These are phyloP conservation scores for Danio choprae DNA, from an alignment of 2,797 vertebrate species.

Conservation along the genomic window DNA sequence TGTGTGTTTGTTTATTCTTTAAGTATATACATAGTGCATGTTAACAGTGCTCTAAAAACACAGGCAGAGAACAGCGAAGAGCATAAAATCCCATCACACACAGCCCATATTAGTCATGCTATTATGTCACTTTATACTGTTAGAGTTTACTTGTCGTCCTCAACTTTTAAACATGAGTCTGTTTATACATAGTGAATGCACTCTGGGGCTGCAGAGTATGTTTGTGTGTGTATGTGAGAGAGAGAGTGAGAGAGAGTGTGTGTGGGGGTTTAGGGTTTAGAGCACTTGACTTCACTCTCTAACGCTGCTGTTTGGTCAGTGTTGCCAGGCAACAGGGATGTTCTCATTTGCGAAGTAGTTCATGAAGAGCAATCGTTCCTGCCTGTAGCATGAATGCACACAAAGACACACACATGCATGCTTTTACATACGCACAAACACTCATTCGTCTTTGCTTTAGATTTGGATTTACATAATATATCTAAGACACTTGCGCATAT, in stretches of 20 bases:
- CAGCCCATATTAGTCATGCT: conserved; percentile 13
- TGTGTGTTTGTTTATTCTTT: no score
- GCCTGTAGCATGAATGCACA: conserved; percentile 71
- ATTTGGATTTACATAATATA: conserved; percentile 14
- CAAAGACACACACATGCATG: conserved; percentile 46
- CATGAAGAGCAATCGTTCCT: conserved; percentile 78
- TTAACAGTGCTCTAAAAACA: background rate
- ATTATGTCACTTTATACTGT: conserved; percentile 23
- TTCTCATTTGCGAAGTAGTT: conserved; percentile 78
- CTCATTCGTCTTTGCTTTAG: conserved; percentile 28
- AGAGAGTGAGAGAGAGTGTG: conserved; percentile 59
- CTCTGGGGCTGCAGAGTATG: background rate
- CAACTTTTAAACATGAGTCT: conserved; percentile 42
- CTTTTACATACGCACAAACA: conserved; percentile 49
- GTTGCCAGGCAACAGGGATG: conserved; percentile 81
- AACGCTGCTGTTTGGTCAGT: conserved; percentile 79
- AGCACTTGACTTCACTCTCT: conserved; percentile 79
- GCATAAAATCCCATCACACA: conserved; percentile 6
- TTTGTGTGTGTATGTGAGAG: conserved; percentile 30
- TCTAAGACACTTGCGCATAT: conserved; percentile 21
- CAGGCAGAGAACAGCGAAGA: background rate
- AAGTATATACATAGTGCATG: background rate
- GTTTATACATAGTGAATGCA: conserved; percentile 40
- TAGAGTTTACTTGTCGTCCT: conserved; percentile 23
- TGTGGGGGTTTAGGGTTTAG: conserved; percentile 65